phyloP scores from a whole-genome alignment of 2,113 vertebrate species.

The Cacatua alba region DNA sequence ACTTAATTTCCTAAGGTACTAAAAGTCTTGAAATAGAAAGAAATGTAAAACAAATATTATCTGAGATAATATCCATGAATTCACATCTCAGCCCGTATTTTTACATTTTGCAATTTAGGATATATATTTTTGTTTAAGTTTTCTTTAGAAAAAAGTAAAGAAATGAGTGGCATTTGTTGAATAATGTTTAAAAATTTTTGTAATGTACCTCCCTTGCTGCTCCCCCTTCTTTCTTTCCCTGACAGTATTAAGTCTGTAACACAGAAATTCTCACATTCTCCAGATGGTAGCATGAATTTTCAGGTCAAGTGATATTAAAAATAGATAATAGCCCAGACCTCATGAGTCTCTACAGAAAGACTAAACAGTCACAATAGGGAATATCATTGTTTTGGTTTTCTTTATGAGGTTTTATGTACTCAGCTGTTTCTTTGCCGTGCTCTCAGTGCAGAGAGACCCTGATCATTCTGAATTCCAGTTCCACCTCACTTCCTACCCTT shows the following conservation, averaged over 20 bases:
- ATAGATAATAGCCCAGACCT: conserved; percentile 84
- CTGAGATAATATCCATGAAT: not conserved
- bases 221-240: not conserved
- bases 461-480: conserved; percentile 81
- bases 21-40: not conserved
- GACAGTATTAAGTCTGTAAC: conserved; percentile 37
- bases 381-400: conserved; percentile 93
- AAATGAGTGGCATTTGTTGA: conserved; percentile 40
- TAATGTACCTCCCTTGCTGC: not conserved
- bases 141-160: not conserved
- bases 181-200: conserved; percentile 50
- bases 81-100: not conserved
- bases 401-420: conserved; percentile 90
- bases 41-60: conserved; percentile 4
- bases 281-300: conserved; percentile 85
- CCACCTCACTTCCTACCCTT: conserved; percentile 83
- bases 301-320: conserved; percentile 90
- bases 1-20: not conserved
- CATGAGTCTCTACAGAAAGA: conserved; percentile 86
- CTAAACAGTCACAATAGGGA: conserved; percentile 94
- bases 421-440: conserved; percentile 84
- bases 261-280: conserved; percentile 68
- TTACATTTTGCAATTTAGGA: conserved; percentile 1
- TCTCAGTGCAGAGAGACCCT: conserved; percentile 74
- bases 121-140: not conserved